Base-by-base conservation (phyloP, 2,888 invertebrate species). In the Odontocerum albicorne region DNA sequence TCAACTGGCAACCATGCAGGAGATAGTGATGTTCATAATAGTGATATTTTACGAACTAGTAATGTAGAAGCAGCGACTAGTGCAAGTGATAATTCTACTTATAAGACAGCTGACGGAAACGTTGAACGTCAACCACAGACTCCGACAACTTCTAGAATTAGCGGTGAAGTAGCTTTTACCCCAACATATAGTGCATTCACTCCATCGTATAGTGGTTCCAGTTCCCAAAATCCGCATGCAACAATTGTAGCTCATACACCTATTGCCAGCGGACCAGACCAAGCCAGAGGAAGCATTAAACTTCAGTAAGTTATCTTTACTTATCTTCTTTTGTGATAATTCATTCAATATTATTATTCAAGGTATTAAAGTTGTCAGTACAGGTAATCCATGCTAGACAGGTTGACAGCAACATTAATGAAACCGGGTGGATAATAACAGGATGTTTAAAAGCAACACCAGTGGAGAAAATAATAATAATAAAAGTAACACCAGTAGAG, bases 251-350 rank as follows among this genome's bases (percentile, higher is more conserved):
- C 78, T 38, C 67, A 79, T 33, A 79, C 80, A 15, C 77, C 78
- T 7, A 72, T 76, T 66, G 71, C 77, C 1, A 73, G 78, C 64
- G 82, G 79, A 12, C 74, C 76, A 3, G 78, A 73, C 65, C 82
- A 83, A 68, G 81, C 81, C 2, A 79, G 77, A 61, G 82, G 77
- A 62, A 82, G 82, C 62, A 77, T 84, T 12, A 82, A 82, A 70
- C 66, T 84, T 55, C 84, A 83, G 83, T 83, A 68, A 74, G 80
- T 68, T n/a, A n/a, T n/a, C n/a, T n/a, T n/a, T n/a, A n/a, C n/a
- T 13, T n/a, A n/a, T n/a, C n/a, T n/a, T n/a, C n/a, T n/a, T n/a
- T n/a, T n/a, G n/a, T n/a, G n/a, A n/a, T n/a, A n/a, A n/a, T n/a
- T n/a, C n/a, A n/a, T n/a, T n/a, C n/a, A n/a, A n/a, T n/a, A 13